phyloP scores from a whole-genome alignment of 2,888 invertebrate genomes.

The Dasysyrphus albostriatus region DNA sequence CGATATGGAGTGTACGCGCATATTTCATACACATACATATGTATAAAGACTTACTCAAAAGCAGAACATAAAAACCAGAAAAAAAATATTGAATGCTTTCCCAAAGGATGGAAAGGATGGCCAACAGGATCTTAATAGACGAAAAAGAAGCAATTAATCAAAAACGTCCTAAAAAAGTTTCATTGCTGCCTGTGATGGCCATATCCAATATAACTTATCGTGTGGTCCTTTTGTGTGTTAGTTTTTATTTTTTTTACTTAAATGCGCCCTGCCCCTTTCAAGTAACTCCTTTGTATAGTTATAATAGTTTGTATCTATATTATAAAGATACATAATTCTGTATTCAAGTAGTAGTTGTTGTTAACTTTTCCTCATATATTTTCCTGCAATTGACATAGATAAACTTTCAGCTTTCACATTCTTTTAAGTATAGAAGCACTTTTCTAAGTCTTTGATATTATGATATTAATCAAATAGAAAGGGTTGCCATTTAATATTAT shows the following conservation, averaged over 20 bases:
- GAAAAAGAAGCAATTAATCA: slow-evolving; percentile 72
- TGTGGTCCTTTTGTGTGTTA: slow-evolving; percentile 60
- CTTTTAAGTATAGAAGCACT: slow-evolving; percentile 24
- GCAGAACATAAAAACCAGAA: not conserved
- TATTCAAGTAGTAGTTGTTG: not conserved
- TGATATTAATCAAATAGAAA: slow-evolving; percentile 41
- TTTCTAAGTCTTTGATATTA: slow-evolving; percentile 36
- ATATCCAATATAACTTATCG: slow-evolving; percentile 62
- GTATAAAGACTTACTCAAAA: not conserved
- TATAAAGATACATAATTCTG: not conserved
- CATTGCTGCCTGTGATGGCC: slow-evolving; percentile 33
- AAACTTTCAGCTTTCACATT: slow-evolving; percentile 52
- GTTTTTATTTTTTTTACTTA: slow-evolving; percentile 17
- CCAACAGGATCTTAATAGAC: slow-evolving; percentile 57
- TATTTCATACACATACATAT: no score
- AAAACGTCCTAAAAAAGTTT: slow-evolving; percentile 66
- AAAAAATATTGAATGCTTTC: slow-evolving; percentile 10
- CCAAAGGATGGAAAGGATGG: slow-evolving; percentile 33
- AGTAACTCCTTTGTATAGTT: slow-evolving; percentile 17
- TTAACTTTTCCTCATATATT: slow-evolving; percentile 28
- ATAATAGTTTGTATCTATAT: not conserved
- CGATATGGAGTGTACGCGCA: not conserved
- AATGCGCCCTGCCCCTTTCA: not conserved
- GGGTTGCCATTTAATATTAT: not conserved
- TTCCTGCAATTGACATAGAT: slow-evolving; percentile 71